phyloP scores from a whole-genome alignment of 2,797 vertebrate genomes.

The Rhodeus uyekii region DNA sequence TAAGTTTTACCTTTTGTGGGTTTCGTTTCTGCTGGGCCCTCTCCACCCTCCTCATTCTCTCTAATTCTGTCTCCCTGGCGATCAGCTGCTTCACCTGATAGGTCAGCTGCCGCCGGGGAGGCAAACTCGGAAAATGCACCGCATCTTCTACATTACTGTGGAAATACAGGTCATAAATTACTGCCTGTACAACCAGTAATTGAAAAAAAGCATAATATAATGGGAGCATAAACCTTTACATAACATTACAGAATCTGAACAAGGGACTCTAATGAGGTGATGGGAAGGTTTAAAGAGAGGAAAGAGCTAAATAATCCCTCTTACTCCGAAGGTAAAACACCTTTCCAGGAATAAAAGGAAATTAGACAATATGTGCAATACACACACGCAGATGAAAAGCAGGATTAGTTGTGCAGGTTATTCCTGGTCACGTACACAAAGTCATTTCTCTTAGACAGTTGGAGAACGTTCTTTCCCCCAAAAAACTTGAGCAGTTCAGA shows the following conservation, averaged over 20 bases:
- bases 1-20: constrained; percentile 71
- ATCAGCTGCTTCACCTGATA: constrained; percentile 97
- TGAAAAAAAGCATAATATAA: neutral
- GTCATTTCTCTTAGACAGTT: neutral
- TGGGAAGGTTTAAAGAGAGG: constrained; percentile 8
- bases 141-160: constrained; percentile 86
- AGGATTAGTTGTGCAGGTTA: constrained; percentile 9
- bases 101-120: constrained; percentile 84
- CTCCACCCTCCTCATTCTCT: constrained; percentile 91
- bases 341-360: neutral
- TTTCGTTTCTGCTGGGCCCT: constrained; percentile 72
- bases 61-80: constrained; percentile 89
- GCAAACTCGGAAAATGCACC: constrained; percentile 85
- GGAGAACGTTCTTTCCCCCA: neutral
- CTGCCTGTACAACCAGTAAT: neutral
- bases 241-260: neutral
- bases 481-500: neutral
- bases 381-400: constrained; percentile 6
- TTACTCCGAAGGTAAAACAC: constrained; percentile 4
- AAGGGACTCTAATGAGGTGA: neutral
- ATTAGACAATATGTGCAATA: neutral
- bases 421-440: constrained; percentile 1
- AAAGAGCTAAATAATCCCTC: neutral
- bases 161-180: constrained; percentile 12
- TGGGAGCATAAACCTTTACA: neutral